Conservation (phyloP, 2,113 vertebrate species). For the Apodemus sylvaticus region DNA sequence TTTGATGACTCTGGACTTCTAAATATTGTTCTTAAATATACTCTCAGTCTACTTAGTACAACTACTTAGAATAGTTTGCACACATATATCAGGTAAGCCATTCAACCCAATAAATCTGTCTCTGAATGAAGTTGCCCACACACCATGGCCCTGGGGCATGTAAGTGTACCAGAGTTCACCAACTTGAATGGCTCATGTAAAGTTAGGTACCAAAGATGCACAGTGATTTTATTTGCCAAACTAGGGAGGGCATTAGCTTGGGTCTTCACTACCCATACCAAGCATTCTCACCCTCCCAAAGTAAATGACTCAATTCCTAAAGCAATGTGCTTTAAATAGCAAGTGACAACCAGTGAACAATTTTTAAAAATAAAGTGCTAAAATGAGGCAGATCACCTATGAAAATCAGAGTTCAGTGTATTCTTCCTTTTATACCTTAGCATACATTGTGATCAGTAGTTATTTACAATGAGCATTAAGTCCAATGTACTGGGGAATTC, state of each 20-base stretch:
- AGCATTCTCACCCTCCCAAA: neutral
- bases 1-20: neutral
- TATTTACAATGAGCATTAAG: neutral
- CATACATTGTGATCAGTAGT: neutral
- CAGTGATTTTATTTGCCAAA: neutral
- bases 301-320: neutral
- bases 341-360: neutral
- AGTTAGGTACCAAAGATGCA: neutral
- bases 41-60: neutral
- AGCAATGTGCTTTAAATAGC: neutral
- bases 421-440: neutral
- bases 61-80: neutral
- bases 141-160: neutral
- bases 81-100: neutral
- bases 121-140: neutral
- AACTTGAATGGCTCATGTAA: neutral
- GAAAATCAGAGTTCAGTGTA: neutral
- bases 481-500: neutral
- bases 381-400: neutral
- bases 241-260: neutral
- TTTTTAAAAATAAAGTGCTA: neutral
- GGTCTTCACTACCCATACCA: neutral
- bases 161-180: neutral
- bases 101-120: neutral
- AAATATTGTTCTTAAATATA: conserved; percentile 4